Evolutionary conservation across 2,113 vertebrate species (phyloP), one percentile per base, ranked within the genome.

Genomic region (Spermophilus dauricus): DNA sequence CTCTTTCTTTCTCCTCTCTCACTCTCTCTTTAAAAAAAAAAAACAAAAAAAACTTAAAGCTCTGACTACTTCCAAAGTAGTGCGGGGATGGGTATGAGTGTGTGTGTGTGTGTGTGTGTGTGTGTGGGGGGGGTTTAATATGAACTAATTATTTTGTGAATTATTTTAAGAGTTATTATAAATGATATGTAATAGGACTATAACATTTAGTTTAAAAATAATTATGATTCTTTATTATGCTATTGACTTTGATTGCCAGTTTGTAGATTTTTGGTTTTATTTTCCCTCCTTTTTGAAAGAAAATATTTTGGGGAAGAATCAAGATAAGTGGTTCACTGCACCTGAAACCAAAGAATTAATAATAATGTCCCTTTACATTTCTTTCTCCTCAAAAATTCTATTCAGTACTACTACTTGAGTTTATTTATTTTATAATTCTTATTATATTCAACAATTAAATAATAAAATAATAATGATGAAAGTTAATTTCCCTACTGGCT

Each of bases 401-500:
- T n/a, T 89, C 12, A 65, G 1, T 56, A 89, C 56, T 34, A 89
- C 10, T 81, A 95, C n/a, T 76, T 80, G 8, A 90, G 26, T 94
- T 75, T 93, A 37, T 30, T 69, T 30, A 63, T 77, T 86, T 95
- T 56, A 37, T 51, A 93, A 84, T 58, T 92, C 2, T 76, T 87
- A 17, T 37, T 69, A 67, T 26, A 84, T 72, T 94, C 37, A 56
- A 70, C 32, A 92, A 90, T 69, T 28, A 96, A 81, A 83, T 96
- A 96, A 86, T 17, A 86, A 94, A 96, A 86, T 17, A 86, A 94
- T 34, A 95, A 97, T 48, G 96, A 97, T 58, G 53, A 94, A 32
- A 96, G 93, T 24, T 48, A 88, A 77, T 92, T 95, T 98, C 97
- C 98, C 87, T 97, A n/a, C n/a, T n/a, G n/a, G n/a, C n/a, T n/a